phyloP scores from a whole-genome alignment of 2,797 vertebrate genomes.

The Botia kubotai region DNA sequence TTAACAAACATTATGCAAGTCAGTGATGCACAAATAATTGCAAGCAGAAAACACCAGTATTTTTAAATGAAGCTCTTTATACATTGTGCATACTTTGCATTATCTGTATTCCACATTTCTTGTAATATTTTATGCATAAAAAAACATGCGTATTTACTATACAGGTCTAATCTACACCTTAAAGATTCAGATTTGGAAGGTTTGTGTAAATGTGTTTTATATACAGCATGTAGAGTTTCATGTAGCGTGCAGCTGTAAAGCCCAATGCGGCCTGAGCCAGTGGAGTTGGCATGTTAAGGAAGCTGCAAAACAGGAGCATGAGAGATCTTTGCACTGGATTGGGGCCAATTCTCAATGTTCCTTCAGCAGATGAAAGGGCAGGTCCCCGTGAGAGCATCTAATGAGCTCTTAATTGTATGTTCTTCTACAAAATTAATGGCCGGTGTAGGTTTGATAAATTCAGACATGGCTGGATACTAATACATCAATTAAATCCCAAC shows the following conservation, averaged over 20 bases:
- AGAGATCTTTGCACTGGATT: conserved; percentile 76
- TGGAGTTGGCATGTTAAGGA: conserved; percentile 52
- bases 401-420: conserved; percentile 86
- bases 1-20: conserved; percentile 28
- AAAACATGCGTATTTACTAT: background rate
- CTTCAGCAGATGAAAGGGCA: conserved; percentile 82
- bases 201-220: background rate
- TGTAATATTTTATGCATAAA: background rate
- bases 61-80: background rate
- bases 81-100: background rate
- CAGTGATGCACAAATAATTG: conserved; percentile 28
- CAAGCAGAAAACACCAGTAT: background rate
- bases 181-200: too few species aligned
- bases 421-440: conserved; percentile 86
- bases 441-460: conserved; percentile 85
- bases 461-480: conserved; percentile 83
- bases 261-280: conserved; percentile 35
- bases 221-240: background rate
- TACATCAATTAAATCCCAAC: conserved; percentile 81
- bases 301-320: conserved; percentile 55
- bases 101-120: background rate
- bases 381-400: conserved; percentile 79
- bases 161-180: background rate
- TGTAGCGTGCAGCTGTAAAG: conserved; percentile 3
- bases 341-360: conserved; percentile 84